A percentile compares a stretch with the other conserved stretches of the same genome.
These are phyloP conservation scores for Craniophora ligustri DNA, from an alignment of 2,888 invertebrate genomes.

Conservation along the genomic window DNA sequence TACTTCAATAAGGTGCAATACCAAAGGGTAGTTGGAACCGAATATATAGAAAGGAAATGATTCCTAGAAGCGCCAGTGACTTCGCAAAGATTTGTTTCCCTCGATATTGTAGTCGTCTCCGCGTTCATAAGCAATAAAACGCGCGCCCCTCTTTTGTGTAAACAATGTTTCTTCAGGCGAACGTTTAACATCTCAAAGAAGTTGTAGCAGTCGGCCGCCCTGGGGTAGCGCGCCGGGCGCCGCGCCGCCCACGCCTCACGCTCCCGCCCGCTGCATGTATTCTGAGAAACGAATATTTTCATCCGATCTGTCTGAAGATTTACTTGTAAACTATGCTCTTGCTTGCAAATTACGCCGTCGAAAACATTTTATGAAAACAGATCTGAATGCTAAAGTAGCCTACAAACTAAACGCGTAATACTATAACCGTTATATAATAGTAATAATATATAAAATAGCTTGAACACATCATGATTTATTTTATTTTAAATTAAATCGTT, in stretches of 20 bases:
- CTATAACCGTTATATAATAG: no score
- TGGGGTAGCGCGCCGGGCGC: slow-evolving; percentile 33
- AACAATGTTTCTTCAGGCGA: slow-evolving; percentile 70
- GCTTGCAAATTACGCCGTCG: slow-evolving; percentile 44
- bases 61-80: slow-evolving; percentile 54
- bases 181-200: slow-evolving; percentile 76
- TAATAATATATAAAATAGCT: no score
- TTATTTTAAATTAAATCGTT: no score
- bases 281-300: slow-evolving; percentile 39
- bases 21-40: slow-evolving; percentile 33
- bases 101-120: slow-evolving; percentile 64
- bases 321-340: slow-evolving; percentile 37
- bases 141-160: slow-evolving; percentile 62
- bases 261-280: slow-evolving; percentile 15
- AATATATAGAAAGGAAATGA: slow-evolving; percentile 44
- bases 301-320: slow-evolving; percentile 38
- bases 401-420: no score
- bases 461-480: no score
- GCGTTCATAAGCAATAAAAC: slow-evolving; percentile 74
- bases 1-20: slow-evolving; percentile 37
- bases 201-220: slow-evolving; percentile 50
- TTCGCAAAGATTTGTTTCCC: slow-evolving; percentile 64
- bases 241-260: slow-evolving; percentile 34
- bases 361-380: slow-evolving; percentile 32
- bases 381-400: no score